phyloP scores from a whole-genome alignment of 2,113 vertebrate species.

The Nycticryphes semicollaris region DNA sequence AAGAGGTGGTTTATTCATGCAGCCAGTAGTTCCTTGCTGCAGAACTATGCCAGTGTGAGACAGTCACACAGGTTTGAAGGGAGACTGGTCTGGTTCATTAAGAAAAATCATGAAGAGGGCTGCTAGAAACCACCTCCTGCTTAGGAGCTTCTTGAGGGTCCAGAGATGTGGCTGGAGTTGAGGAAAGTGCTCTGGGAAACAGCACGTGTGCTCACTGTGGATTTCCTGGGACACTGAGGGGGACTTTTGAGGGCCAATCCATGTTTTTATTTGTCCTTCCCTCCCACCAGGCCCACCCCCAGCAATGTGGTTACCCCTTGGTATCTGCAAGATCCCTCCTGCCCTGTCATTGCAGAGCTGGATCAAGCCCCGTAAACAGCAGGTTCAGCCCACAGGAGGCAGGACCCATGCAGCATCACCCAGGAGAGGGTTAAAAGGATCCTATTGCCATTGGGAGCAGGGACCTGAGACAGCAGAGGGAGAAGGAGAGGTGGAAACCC shows the following conservation, averaged over 20 bases:
- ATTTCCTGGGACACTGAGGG: background rate
- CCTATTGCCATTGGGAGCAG: background rate
- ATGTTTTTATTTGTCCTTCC: background rate
- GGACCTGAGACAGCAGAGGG: background rate
- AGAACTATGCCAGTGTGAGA: background rate
- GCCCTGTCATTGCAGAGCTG: background rate
- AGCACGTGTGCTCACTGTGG: background rate
- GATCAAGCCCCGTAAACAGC: background rate
- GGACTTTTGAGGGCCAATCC: background rate
- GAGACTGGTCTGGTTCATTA: background rate
- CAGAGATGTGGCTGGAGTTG: accelerated
- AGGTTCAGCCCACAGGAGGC: background rate
- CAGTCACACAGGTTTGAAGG: background rate
- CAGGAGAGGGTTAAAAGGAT: background rate
- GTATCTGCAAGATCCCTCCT: background rate
- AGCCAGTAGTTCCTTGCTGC: background rate
- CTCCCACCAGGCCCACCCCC: no score
- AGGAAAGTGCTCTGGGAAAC: background rate
- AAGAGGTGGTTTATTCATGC: background rate
- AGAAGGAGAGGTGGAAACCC: background rate
- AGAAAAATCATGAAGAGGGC: no score
- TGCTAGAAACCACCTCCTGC: background rate
- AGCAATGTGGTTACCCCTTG: background rate
- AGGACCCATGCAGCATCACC: background rate
- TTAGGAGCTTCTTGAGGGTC: background rate